A percentile compares a stretch with the other conserved stretches of the same genome.
Evolutionary conservation across 1,140 invertebrate species (phyloP).

Genomic region (Scylla paramamosain): DNA sequence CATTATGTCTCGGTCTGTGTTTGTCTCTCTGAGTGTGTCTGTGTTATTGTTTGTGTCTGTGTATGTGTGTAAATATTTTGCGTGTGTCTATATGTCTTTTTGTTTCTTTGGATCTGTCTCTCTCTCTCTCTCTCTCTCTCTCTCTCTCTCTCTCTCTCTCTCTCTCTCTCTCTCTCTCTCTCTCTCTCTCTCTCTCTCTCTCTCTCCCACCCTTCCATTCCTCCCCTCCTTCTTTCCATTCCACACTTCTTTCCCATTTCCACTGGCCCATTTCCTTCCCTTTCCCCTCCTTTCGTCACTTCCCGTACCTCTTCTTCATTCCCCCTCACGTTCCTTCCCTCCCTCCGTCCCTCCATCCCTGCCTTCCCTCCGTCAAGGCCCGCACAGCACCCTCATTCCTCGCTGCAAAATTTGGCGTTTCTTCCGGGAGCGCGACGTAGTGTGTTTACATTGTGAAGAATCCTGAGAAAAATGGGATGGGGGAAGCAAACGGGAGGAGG

Average conservation of each 20-base stretch:
- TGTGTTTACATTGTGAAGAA: constrained; percentile 39
- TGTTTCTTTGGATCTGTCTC: neutral
- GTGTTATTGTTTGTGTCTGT: too few species aligned
- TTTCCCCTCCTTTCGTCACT: neutral
- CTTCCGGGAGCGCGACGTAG: constrained; percentile 19
- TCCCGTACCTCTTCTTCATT: neutral
- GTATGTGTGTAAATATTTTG: too few species aligned
- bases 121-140: neutral
- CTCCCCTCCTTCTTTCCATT: neutral
- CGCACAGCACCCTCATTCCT: constrained; percentile 1
- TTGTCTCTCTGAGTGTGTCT: neutral
- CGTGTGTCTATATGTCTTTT: neutral
- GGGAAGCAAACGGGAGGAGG: neutral
- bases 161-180: neutral
- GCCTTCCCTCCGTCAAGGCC: neutral
- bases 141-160: neutral
- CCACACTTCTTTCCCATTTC: neutral
- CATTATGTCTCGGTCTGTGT: neutral
- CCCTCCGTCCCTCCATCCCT: neutral
- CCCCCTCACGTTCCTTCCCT: neutral
- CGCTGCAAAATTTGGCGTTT: neutral
- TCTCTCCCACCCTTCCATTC: neutral
- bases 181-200: neutral
- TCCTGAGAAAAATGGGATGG: neutral
- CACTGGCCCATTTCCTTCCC: neutral